These are phyloP conservation scores for Saturnia japonica DNA, from an alignment of 2,888 invertebrate genomes.

Conservation along the genomic window DNA sequence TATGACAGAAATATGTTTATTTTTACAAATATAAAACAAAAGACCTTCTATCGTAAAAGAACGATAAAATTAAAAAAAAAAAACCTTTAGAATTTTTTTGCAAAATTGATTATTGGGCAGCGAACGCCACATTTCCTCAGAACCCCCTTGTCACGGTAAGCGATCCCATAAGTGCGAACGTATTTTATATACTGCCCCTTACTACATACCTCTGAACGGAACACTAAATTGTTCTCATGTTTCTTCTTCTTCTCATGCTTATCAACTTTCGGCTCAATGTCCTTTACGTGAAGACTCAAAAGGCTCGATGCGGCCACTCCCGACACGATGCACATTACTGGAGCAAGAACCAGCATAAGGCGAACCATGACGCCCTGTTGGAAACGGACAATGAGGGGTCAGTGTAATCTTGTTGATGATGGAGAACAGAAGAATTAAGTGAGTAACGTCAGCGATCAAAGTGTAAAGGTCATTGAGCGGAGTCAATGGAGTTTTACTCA, in stretches of 20 bases:
- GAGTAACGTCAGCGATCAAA: conserved; percentile 83
- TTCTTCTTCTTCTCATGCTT: conserved; percentile 85
- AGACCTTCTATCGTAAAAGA: no score
- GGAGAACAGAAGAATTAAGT: not conserved
- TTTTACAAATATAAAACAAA: no score
- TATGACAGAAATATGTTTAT: no score
- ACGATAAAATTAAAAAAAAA: no score
- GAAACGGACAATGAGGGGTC: conserved; percentile 23
- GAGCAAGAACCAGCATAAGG: conserved; percentile 97
- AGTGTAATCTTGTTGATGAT: conserved; percentile 25
- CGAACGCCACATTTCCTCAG: no score
- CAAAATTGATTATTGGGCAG: no score
- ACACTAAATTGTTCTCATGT: conserved; percentile 87
- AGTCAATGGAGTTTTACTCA: conserved; percentile 60
- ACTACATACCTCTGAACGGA: conserved; percentile 87
- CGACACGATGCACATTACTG: conserved; percentile 98
- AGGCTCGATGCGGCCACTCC: conserved; percentile 96
- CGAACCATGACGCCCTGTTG: conserved; percentile 98
- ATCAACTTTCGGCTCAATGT: conserved; percentile 86
- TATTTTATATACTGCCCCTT: no score
- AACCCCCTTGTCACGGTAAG: no score
- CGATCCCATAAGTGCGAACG: no score
- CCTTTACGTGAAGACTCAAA: conserved; percentile 92
- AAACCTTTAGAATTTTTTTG: no score
- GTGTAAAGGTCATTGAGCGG: conserved; percentile 81